phyloP scores from a whole-genome alignment of 1,140 invertebrate species.

The Drosophila kurseongensis region DNA sequence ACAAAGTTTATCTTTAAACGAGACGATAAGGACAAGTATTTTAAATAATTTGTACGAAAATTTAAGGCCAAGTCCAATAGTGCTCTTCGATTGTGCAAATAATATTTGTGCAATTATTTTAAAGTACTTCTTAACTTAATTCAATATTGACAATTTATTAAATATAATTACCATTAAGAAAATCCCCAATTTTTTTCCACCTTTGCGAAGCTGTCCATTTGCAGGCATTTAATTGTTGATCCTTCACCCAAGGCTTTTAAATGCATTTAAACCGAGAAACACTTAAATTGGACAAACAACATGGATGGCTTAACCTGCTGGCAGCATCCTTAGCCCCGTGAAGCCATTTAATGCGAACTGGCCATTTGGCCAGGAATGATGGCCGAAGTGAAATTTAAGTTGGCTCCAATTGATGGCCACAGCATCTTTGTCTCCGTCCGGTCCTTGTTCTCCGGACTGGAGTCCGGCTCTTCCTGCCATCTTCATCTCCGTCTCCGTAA shows the following conservation, averaged over 20 bases:
- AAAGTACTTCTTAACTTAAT: background rate
- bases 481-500: conserved; percentile 32
- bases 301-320: conserved; percentile 30
- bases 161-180: conserved; percentile 12
- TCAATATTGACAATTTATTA: conserved; percentile 41
- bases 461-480: conserved; percentile 8
- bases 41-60: background rate
- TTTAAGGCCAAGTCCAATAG: background rate
- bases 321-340: conserved; percentile 13
- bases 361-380: conserved; percentile 43
- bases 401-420: conserved; percentile 69
- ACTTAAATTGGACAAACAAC: conserved; percentile 57
- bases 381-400: conserved; percentile 68
- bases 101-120: background rate
- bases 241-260: conserved; percentile 34
- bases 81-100: background rate
- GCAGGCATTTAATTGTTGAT: conserved; percentile 33
- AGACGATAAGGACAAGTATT: conserved; percentile 2
- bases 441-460: conserved; percentile 12
- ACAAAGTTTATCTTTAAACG: background rate
- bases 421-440: conserved; percentile 40
- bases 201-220: conserved; percentile 19
- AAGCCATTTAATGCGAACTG: conserved; percentile 63
- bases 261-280: conserved; percentile 53
- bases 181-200: background rate